Base-by-base conservation (phyloP, 1,140 invertebrate species). In the Diabrotica undecimpunctata region DNA sequence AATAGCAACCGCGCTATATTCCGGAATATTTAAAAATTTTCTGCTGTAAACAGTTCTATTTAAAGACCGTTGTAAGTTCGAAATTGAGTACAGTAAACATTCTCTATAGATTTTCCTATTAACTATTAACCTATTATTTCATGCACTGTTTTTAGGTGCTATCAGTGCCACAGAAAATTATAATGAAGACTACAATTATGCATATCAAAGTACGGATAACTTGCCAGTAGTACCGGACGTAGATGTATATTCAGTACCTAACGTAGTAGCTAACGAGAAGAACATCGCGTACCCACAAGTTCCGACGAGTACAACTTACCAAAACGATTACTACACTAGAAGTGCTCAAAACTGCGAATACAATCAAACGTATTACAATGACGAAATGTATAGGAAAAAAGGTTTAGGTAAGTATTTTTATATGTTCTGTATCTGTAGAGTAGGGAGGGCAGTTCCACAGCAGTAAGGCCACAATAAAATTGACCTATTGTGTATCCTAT, bases 111-210 rank as follows among this genome's bases (percentile, higher is more conserved):
- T 46, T 6, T 46, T 46, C 2, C 7, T 46, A 46, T 46, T 46
- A 8, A 46, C 11, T 8, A 46, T 46, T 10, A 10, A n/a, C 2
- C 6, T 4, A 46, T 46, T 10, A n/a, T n/a, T 46, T 10, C 8
- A 10, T 5, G 3, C 8, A 46, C 8, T 10, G n/a, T 46, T 46
- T 46, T 10, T 72, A 76, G 75, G 81, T 77, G 76, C 79, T 62
- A 76, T 82, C 11, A 83, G 73, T 80, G 83, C 76, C 77, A 80
- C 70, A 74, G 80, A 79, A 75, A 80, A 72, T 62, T 87, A 86
- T 77, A 88, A 89, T 80, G 86, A 88, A 76, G 84, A 90, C 74
- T 87, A 85, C 68, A 89, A 89, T 78, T 88, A 87, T 78, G 83
- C 85, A 70, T 89, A 89, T 78, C 80, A 82, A 65, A 88, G 86